phyloP scores from a whole-genome alignment of 2,888 invertebrate genomes.

The Rhagium mordax region DNA sequence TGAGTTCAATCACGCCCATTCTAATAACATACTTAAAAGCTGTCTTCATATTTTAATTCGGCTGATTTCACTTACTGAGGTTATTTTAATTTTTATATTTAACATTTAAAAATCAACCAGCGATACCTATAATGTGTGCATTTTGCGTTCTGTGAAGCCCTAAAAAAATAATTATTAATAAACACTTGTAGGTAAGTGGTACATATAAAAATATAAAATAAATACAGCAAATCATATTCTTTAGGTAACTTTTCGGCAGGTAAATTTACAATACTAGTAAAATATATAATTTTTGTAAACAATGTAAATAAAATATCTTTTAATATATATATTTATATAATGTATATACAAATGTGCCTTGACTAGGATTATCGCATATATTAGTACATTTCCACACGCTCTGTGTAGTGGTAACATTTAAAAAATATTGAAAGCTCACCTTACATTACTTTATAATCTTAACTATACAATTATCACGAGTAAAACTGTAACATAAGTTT shows the following conservation, averaged over 20 bases:
- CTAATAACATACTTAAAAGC: too few species aligned
- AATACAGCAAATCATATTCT: neutral
- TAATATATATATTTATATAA: neutral
- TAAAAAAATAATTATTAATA: neutral
- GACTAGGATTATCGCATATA: slow-evolving; percentile 68
- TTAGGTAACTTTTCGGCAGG: neutral
- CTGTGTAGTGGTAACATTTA: slow-evolving; percentile 67
- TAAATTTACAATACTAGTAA: neutral
- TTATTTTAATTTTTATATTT: too few species aligned
- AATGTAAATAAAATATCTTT: neutral
- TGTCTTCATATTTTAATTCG: too few species aligned
- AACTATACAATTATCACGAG: slow-evolving; percentile 1
- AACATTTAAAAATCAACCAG: too few species aligned
- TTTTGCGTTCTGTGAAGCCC: neutral
- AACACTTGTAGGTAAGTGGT: neutral
- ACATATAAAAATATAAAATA: neutral
- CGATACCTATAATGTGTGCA: neutral
- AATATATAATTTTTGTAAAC: neutral
- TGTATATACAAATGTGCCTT: slow-evolving; percentile 60
- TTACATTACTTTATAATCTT: slow-evolving; percentile 1
- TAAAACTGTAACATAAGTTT: neutral
- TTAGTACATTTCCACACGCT: slow-evolving; percentile 54
- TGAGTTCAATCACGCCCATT: too few species aligned
- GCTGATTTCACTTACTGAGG: too few species aligned
- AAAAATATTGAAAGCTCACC: slow-evolving; percentile 52